Percentiles rank a stretch among this genome's conserved stretches.
Evolutionary conservation across 2,888 invertebrate genomes (phyloP).

Genomic region (Noctua pronuba): DNA sequence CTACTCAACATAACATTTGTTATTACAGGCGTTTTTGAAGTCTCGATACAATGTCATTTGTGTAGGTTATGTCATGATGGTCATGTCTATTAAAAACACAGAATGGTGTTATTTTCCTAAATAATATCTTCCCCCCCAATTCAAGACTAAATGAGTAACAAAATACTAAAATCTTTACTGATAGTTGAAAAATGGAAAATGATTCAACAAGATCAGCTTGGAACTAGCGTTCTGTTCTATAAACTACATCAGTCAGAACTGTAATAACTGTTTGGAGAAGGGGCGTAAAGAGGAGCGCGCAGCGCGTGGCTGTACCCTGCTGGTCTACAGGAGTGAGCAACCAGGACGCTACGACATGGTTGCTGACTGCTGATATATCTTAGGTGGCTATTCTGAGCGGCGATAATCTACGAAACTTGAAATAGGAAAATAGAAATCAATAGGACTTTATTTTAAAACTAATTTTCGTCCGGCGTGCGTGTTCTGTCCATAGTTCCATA

Average conservation of each 20-base stretch:
- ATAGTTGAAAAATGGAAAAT: not conserved
- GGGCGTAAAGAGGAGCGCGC: not conserved
- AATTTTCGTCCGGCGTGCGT: not conserved
- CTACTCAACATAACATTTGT: not conserved
- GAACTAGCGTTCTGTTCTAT: not conserved
- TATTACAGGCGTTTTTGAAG: not conserved
- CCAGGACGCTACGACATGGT: not conserved
- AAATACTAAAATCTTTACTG: not conserved
- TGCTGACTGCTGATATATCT: not conserved
- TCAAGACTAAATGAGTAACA: not conserved
- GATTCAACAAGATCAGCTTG: not conserved
- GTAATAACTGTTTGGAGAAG: not conserved
- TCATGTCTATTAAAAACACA: not conserved
- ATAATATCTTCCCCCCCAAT: not conserved
- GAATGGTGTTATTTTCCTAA: not conserved
- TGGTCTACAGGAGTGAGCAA: not conserved
- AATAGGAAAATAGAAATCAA: too few species aligned
- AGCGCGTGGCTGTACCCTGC: not conserved
- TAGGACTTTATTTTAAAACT: constrained; percentile 1
- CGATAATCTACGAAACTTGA: not conserved
- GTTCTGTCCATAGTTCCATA: not conserved
- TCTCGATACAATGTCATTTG: not conserved
- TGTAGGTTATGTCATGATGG: constrained; percentile 7
- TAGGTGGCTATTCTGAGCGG: not conserved
- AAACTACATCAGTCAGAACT: not conserved